Evolutionary conservation across 2,797 vertebrate species (phyloP).

Genomic region (Tiaroga cobitis): DNA sequence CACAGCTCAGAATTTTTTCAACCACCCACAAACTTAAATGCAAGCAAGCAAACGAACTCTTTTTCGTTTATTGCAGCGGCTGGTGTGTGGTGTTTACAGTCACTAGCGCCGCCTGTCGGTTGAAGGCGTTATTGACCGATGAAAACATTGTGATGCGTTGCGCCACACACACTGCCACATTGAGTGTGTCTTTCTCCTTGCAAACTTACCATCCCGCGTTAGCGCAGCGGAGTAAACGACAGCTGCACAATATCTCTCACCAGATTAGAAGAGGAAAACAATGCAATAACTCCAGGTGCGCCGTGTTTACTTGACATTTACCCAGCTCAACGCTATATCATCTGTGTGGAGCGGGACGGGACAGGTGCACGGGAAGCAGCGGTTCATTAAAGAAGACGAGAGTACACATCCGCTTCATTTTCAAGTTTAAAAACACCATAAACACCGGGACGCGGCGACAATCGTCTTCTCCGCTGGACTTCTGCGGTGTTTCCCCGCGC

Average conservation of each 20-base stretch:
- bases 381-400: neutral
- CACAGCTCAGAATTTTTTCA: neutral
- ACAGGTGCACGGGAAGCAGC: slow-evolving; percentile 26
- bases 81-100: neutral
- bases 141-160: slow-evolving; percentile 19
- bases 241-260: neutral
- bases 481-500: slow-evolving; percentile 23
- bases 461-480: neutral
- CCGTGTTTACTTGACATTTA: neutral
- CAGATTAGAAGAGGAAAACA: neutral
- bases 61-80: neutral
- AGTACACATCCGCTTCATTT: neutral
- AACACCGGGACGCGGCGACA: neutral
- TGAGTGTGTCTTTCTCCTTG: slow-evolving; percentile 4
- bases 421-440: neutral
- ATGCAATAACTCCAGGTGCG: neutral
- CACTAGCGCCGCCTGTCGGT: slow-evolving; percentile 29
- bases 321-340: neutral
- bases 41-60: neutral
- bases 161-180: slow-evolving; percentile 7
- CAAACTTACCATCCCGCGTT: slow-evolving; percentile 51
- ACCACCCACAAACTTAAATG: neutral
- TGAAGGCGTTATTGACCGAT: neutral
- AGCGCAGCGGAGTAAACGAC: neutral
- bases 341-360: slow-evolving; percentile 36